Base-by-base conservation (phyloP, 2,888 invertebrate genomes). In the Gryllus longicercus region DNA sequence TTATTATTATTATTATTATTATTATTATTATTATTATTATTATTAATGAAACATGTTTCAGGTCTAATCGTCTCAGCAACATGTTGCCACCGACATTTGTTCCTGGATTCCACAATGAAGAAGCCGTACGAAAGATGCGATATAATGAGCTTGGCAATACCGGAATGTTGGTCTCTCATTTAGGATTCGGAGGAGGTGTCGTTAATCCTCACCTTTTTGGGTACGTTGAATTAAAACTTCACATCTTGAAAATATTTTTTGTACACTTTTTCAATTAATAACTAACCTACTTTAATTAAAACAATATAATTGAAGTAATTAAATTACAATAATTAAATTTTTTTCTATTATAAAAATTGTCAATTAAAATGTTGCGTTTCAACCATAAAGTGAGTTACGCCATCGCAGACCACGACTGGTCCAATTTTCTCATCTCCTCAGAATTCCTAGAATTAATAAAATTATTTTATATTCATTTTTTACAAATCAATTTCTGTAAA, bases 131-230 rank as follows among this genome's bases (percentile, higher is more conserved):
- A 80, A 88, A 89, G 84, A 95, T 96, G 94, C 90, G 90, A 85
- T 96, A 95, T 86, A 91, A 90, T 80, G 84, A 87, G 78, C 89
- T 97, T 18, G 96, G 95, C 0, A 90, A 89, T 82, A 96, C 96
- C 1, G 93, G 91, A 74, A 86, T 96, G 83, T 86, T 89, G 81
- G 88, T 95, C 50, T 95, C 95, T 2, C 90, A 91, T 84, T 85
- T 96, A 76, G 91, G 94, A 51, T 87, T 95, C 74, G 96, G 95
- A n/a, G 92, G 93, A 77, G 95, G 92, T 16, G 90, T 93, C 4
- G 91, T 95, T 82, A 93, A 93, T 83, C 89, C 63, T 18, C 63
- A 90, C 82, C 90, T 92, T 84, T 95, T 94, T 86, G 93, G 94
- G 94, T 94, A 89, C 86, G 88, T 86, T 80, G 38, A 38, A 38